phyloP scores from a whole-genome alignment of 1,140 invertebrate genomes.

The Drosophila quadrilineata region DNA sequence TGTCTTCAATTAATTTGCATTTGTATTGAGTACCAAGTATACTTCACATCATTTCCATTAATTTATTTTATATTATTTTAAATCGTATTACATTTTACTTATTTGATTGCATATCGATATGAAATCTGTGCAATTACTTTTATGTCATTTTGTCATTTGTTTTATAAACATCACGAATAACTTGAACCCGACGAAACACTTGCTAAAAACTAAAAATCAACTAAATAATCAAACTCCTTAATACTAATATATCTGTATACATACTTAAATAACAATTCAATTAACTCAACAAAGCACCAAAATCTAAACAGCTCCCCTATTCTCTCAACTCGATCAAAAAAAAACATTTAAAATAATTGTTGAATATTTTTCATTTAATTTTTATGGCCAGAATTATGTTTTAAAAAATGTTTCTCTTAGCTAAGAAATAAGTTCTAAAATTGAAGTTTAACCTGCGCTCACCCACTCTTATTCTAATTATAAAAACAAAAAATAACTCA shows the following conservation, averaged over 20 bases:
- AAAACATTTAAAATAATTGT: slow-evolving; percentile 1
- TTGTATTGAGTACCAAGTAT: no score
- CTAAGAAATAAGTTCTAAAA: slow-evolving; percentile 16
- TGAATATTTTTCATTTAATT: slow-evolving; percentile 28
- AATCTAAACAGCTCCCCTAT: slow-evolving; percentile 30
- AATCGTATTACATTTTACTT: background rate
- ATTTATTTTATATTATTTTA: background rate
- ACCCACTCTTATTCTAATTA: no score
- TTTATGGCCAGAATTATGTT: slow-evolving; percentile 64
- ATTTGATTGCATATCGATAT: slow-evolving; percentile 19
- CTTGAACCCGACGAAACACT: slow-evolving; percentile 82
- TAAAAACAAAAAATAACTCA: background rate
- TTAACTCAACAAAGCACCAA: slow-evolving; percentile 24
- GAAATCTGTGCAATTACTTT: slow-evolving; percentile 17
- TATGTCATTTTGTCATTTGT: slow-evolving; percentile 63
- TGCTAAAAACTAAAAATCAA: slow-evolving; percentile 63
- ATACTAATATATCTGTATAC: slow-evolving; percentile 29
- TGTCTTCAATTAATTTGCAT: slow-evolving; percentile 1
- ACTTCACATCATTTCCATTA: no score
- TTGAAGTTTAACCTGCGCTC: slow-evolving; percentile 5
- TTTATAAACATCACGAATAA: slow-evolving; percentile 62
- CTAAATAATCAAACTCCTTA: slow-evolving; percentile 43
- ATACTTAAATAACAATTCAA: slow-evolving; percentile 50
- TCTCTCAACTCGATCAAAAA: no score
- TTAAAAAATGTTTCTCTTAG: slow-evolving; percentile 14